Evolutionary conservation across 1,140 invertebrate species (phyloP), one percentile per base, ranked within the genome.

Genomic region (Acromyrmex heyeri): DNA sequence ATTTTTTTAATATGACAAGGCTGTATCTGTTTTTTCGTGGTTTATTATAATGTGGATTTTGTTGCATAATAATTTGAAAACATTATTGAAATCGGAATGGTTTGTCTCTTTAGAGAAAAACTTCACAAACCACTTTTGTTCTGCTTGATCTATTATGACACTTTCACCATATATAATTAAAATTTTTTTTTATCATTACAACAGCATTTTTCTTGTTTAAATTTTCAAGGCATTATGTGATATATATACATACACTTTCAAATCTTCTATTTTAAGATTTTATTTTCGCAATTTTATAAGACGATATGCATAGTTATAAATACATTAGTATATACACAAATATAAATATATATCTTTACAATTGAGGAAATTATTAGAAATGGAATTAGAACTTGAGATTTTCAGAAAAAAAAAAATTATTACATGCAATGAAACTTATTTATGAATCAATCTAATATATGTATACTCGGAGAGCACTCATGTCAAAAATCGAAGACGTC

Each of bases 251-350:
- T 65, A 65, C 38, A 65, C 18, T 38, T 65, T 65, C 8, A 65
- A 65, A 65, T 65, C 10, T 8, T 38, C 16, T 65, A 65, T 65
- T 65, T 64, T 38, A 65, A 65, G n/a, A 44, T 65, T 65, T 65
- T 5, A 38, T 6, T 65, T 65, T 65, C 3, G 34, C 7, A 64
- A 34, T 64, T 34, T 38, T 65, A 21, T 65, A 65, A 65, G 10
- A 65, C 4, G 61, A 21, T 65, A 38, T 65, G 64, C 18, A 44
- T n/a, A 21, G n/a, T 38, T 38, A 65, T 38, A 27, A 38, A 38
- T 38, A 38, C 6, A 38, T 38, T 38, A 38, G 8, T 38, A 38
- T 8, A 38, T 38, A 38, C 34, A 38, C 7, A 38, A 38, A 38
- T 8, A 38, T 7, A 7, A 6, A 7, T 38, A 38, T 38, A 5